A percentile compares a stretch with the other conserved stretches of the same genome.
phyloP scores from a whole-genome alignment of 2,888 invertebrate species.

The Eulithis prunata region DNA sequence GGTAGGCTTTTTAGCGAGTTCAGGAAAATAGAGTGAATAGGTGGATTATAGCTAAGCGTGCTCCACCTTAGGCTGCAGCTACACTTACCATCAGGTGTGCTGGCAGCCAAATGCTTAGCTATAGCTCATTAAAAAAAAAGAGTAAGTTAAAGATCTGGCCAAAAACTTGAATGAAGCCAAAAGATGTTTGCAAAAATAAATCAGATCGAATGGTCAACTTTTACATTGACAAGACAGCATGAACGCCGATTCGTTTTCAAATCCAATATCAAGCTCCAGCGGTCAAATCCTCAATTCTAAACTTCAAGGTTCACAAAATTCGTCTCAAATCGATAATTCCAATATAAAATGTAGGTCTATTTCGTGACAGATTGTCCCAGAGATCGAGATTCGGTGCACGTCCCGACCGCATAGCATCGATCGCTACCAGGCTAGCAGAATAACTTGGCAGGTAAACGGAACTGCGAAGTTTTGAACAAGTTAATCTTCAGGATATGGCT shows the following conservation, averaged over 20 bases:
- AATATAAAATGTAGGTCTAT: constrained; percentile 30
- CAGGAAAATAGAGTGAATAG: too few species aligned
- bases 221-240: neutral
- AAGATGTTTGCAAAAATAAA: too few species aligned
- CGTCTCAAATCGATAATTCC: constrained; percentile 29
- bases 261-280: constrained; percentile 26
- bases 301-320: constrained; percentile 28
- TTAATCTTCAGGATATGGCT: constrained; percentile 18
- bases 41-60: too few species aligned
- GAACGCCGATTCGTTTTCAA: constrained; percentile 2
- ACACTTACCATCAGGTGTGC: too few species aligned
- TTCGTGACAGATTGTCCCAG: constrained; percentile 33
- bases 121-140: too few species aligned
- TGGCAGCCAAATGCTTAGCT: too few species aligned
- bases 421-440: constrained; percentile 31
- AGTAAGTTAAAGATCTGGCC: too few species aligned
- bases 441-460: constrained; percentile 25
- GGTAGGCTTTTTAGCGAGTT: too few species aligned
- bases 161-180: too few species aligned
- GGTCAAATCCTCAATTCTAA: constrained; percentile 27
- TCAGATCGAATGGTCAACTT: constrained; percentile 1
- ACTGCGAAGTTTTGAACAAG: constrained; percentile 16
- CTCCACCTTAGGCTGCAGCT: too few species aligned
- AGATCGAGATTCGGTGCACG: constrained; percentile 38
- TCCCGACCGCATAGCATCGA: constrained; percentile 39